Percentiles rank a stretch among this genome's conserved stretches.
Conservation (phyloP, 92 coral and sea anemone species). For the Porites rus region DNA sequence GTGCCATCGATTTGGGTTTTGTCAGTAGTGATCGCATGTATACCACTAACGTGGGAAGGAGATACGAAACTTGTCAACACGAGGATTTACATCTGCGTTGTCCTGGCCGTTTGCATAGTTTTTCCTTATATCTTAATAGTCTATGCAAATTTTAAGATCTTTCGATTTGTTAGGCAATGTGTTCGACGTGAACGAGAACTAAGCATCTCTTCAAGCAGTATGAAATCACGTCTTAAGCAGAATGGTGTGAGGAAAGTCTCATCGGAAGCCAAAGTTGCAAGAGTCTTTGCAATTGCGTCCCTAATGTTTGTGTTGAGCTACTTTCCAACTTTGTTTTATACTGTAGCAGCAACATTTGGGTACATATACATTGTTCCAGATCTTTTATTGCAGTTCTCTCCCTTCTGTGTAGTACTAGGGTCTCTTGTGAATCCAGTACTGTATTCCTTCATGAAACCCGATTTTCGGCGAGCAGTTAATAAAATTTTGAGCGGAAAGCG, state of each 20-base stretch:
- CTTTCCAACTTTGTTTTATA: slow-evolving; percentile 78
- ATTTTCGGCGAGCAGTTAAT: slow-evolving; percentile 72
- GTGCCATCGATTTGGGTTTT: slow-evolving; percentile 70
- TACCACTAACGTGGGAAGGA: slow-evolving; percentile 81
- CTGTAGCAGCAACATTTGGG: slow-evolving; percentile 55
- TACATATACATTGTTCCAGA: slow-evolving; percentile 55
- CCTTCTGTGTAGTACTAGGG: slow-evolving; percentile 79
- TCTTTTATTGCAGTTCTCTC: slow-evolving; percentile 64
- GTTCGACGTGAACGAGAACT: slow-evolving; percentile 71
- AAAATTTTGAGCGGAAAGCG: slow-evolving; percentile 52
- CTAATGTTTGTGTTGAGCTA: slow-evolving; percentile 82
- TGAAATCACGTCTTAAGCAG: slow-evolving; percentile 18
- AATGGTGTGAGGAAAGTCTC: slow-evolving; percentile 61
- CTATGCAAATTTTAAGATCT: slow-evolving; percentile 65
- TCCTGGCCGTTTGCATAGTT: slow-evolving; percentile 57
- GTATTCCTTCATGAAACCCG: slow-evolving; percentile 90
- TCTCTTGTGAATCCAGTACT: slow-evolving; percentile 78
- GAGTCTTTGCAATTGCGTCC: slow-evolving; percentile 81
- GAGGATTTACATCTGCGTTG: slow-evolving; percentile 64
- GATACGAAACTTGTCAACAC: slow-evolving; percentile 47
- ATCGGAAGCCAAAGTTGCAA: slow-evolving; percentile 81
- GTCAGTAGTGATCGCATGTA: slow-evolving; percentile 65
- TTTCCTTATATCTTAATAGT: slow-evolving; percentile 74
- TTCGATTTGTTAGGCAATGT: slow-evolving; percentile 76
- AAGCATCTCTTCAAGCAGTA: slow-evolving; percentile 41